Percentiles rank a stretch among this genome's conserved stretches.
phyloP scores from a whole-genome alignment of 37 sponge, comb jelly and placozoan genomes.

The Crambe crambe region DNA sequence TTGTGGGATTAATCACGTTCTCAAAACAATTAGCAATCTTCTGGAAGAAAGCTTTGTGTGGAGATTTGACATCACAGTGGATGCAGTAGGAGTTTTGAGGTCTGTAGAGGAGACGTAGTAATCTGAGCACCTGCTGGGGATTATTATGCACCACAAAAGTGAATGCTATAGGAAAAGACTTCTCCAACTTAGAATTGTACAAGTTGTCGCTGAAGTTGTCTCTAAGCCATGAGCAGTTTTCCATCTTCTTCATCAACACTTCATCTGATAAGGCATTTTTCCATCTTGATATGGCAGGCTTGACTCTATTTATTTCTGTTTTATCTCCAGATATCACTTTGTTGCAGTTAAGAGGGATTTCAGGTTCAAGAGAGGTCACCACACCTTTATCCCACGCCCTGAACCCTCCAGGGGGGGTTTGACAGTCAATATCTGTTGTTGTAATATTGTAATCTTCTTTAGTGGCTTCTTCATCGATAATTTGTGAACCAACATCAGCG shows the following conservation, averaged over 20 bases:
- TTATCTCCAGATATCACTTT: conserved; percentile 10
- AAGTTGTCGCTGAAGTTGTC: conserved; percentile 19
- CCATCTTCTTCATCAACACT: not conserved
- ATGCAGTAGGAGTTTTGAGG: conserved; percentile 53
- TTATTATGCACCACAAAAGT: conserved; percentile 3
- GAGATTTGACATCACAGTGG: conserved; percentile 30
- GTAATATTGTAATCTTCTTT: too few relatives aligned
- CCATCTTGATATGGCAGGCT: not conserved
- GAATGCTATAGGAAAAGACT: conserved; percentile 27
- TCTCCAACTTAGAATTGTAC: conserved; percentile 22
- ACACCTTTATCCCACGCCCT: conserved; percentile 11
- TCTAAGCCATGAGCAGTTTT: not conserved
- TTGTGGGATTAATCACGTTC: conserved; percentile 24
- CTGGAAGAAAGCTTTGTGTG: not conserved
- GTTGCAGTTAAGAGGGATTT: conserved; percentile 4
- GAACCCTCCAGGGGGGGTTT: not conserved
- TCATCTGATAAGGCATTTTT: not conserved
- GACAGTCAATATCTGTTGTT: not conserved
- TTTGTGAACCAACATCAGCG: too few relatives aligned
- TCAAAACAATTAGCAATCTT: conserved; percentile 23
- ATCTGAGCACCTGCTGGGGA: conserved; percentile 26
- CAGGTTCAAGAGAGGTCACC: conserved; percentile 14
- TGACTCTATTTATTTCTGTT: not conserved
- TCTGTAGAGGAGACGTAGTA: conserved; percentile 29
- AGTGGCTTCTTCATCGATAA: too few relatives aligned